Evolutionary conservation across 2,797 vertebrate species (phyloP).

Genomic region (Podarcis siculus): DNA sequence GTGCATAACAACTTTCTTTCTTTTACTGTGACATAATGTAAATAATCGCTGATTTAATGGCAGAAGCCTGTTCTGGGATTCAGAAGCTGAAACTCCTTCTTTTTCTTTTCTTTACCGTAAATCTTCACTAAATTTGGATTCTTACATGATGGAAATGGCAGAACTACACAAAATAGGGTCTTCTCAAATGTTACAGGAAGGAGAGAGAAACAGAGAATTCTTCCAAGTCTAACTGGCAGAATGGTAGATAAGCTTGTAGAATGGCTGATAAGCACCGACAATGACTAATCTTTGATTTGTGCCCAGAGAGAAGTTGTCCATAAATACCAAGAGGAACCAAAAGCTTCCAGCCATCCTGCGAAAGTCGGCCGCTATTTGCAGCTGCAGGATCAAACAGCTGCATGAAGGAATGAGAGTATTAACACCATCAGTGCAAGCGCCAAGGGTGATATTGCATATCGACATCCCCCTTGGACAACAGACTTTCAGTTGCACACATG

Average conservation of each 20-base stretch:
- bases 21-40: not conserved
- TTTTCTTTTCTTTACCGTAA: not conserved
- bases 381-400: not conserved
- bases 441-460: too few species aligned
- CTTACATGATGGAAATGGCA: not conserved
- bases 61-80: not conserved
- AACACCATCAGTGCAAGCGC: too few species aligned
- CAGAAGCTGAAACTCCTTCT: not conserved
- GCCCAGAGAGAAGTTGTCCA: not conserved
- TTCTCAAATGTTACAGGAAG: not conserved
- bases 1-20: too few species aligned
- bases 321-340: not conserved
- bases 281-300: constrained; percentile 2
- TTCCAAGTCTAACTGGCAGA: not conserved
- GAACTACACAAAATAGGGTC: not conserved
- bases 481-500: too few species aligned
- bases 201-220: not conserved
- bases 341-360: not conserved
- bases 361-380: not conserved
- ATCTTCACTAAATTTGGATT: not conserved
- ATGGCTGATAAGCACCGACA: not conserved
- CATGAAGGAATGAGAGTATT: not conserved
- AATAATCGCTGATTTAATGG: not conserved
- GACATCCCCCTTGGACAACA: too few species aligned
- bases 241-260: not conserved